Base-by-base conservation (phyloP, 2,113 vertebrate genomes). In the Callopanchax toddi region DNA sequence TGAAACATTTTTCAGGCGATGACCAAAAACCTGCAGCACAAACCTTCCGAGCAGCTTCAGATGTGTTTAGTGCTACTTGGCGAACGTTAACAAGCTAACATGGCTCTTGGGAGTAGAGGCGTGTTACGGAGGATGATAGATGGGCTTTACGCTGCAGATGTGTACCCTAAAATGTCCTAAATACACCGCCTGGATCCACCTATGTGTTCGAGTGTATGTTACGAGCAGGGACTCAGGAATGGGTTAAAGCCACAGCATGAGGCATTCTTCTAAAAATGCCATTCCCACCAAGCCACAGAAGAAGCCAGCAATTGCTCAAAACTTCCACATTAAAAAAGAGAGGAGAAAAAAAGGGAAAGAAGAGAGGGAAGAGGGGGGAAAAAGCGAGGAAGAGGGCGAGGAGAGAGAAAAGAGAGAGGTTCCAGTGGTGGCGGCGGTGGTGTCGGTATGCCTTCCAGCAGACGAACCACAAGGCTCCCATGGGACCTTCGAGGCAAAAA, bases 181-280 rank as follows among this genome's bases (percentile, higher is more conserved):
- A 73, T 60, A 43, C 23, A 3, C n/a, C 4, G 49, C 46, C 48
- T 60, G 51, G 20, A 26, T 82, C 59, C 73, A 85, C 68, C 81
- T 84, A 71, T 65, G 66, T 46, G 43, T 76, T 2, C 55, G 69
- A 39, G 66, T 60, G 50, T 70, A 74, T 72, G 71, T 61, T 74
- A 73, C 56, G 63, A 61, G 48, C 60, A 71, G 79, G 78, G 82
- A 77, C 73, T 57, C 60, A 91, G 85, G 79, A 87, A 93, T 75
- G 89, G 89, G 78, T 87, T 90, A 82, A 92, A 87, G 86, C 75
- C 89, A 85, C 85, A 86, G 86, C 78, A 87, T 89, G 85, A 90
- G 84, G 86, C 87, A 89, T 92, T 93, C 87, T 89, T 90, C 89
- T 90, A 91, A 92, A 92, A 93, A 92, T 91, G 89, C 88, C 86